A percentile compares a stretch with the other conserved stretches of the same genome.
Evolutionary conservation across 1,140 invertebrate species (phyloP).

Genomic region (Caenorhabditis tropicalis): DNA sequence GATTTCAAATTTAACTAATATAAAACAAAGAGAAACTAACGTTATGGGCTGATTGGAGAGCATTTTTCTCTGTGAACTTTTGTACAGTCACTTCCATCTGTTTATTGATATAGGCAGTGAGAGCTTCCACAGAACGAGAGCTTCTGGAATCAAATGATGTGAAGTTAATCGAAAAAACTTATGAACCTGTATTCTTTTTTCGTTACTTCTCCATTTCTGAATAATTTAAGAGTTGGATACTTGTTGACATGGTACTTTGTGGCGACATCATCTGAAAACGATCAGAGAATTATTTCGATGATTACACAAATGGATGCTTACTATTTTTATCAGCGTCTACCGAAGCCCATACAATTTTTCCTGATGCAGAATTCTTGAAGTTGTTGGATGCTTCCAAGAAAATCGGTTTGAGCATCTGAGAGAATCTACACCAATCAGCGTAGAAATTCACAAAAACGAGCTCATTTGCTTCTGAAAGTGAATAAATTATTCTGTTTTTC

Average conservation of each 20-base stretch:
- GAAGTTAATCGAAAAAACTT: neutral
- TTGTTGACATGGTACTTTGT: slow-evolving; percentile 93
- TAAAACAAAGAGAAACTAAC: slow-evolving; percentile 51
- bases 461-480: slow-evolving; percentile 74
- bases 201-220: slow-evolving; percentile 88
- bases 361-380: slow-evolving; percentile 78
- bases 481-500: neutral
- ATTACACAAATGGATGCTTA: slow-evolving; percentile 72
- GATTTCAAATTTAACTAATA: neutral
- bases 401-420: slow-evolving; percentile 91
- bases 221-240: slow-evolving; percentile 96
- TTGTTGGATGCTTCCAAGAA: slow-evolving; percentile 86
- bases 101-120: slow-evolving; percentile 84
- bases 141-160: slow-evolving; percentile 57
- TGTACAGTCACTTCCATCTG: slow-evolving; percentile 79
- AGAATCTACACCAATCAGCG: slow-evolving; percentile 85
- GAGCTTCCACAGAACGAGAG: slow-evolving; percentile 82
- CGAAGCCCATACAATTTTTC: slow-evolving; percentile 90
- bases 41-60: slow-evolving; percentile 60
- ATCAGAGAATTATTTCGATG: neutral
- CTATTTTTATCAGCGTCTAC: slow-evolving; percentile 94
- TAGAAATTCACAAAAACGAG: slow-evolving; percentile 98
- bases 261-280: slow-evolving; percentile 79
- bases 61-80: slow-evolving; percentile 58
- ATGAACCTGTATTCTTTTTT: slow-evolving; percentile 94